Evolutionary conservation across 2,888 invertebrate genomes (phyloP), one percentile per base, ranked within the genome.

Genomic region (Cheilosia soror): DNA sequence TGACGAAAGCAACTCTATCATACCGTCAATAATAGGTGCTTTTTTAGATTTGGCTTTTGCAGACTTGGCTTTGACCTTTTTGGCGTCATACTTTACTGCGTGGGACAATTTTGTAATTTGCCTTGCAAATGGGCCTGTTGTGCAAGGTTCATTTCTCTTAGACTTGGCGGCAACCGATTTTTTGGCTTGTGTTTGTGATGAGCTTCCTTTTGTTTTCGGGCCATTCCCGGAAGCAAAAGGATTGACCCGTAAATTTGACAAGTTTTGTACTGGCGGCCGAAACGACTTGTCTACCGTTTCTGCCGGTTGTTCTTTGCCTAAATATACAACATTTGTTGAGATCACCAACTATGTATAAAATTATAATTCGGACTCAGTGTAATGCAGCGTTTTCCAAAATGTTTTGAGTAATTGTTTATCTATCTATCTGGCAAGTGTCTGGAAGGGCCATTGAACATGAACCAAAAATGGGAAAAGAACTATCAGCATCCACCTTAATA

Each of bases 51-150:
- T 90, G 0, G 53, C 77, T 63, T 83, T 88, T 2, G 87, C 89
- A 3, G 87, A 88, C 80, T 89, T 89, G 0, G 91, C 89, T 79
- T 90, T 92, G 58, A 89, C 88, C 42, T 89, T 90, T 73, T 91
- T 92, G 5, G 87, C 86, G 11, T 88, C 89, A 13, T 90, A 57
- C 27, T 89, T 89, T 63, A 89, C 88, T 4, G 88, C 87, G 76
- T 90, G 89, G 33, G 88, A 88, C 11, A 91, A 69, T 79, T 90
- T 92, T 13, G 88, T 88, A 47, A 87, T 87, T 47, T 90, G 89
- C 73, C 90, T 90, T 2, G 69, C 87, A 79, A 90, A 91, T 2
- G 90, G 89, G 0, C 88, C 88, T 29, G 87, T 87, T 9, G 62
- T 80, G 44, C 58, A 65, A 3, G 51, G 15, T n/a, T 51, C 33